Evolutionary conservation across 1,140 invertebrate genomes (phyloP).

Genomic region (Antheraea pernyi): DNA sequence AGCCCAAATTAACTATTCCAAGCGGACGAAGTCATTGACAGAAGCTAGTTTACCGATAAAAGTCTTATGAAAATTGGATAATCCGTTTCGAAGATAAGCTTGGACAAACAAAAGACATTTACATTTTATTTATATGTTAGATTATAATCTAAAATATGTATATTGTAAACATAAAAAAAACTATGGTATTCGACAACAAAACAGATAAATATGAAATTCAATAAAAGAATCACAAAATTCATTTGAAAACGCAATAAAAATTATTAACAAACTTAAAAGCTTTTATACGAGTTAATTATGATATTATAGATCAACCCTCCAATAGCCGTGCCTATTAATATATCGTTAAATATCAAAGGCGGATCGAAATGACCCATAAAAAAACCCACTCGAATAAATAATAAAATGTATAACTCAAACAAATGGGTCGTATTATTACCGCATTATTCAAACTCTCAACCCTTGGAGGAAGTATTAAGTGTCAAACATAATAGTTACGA

Average conservation of each 20-base stretch:
- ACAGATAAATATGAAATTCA: neutral
- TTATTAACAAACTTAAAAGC: neutral
- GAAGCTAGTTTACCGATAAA: too few relatives aligned
- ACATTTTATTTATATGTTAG: too few relatives aligned
- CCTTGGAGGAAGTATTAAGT: slow-evolving; percentile 60
- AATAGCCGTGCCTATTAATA: slow-evolving; percentile 34
- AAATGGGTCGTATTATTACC: slow-evolving; percentile 39
- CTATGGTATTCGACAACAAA: too few relatives aligned
- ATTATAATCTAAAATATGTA: too few relatives aligned
- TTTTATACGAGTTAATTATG: slow-evolving; percentile 47
- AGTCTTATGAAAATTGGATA: too few relatives aligned
- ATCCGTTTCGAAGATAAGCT: too few relatives aligned
- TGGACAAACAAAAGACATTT: too few relatives aligned
- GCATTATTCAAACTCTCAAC: slow-evolving; percentile 52
- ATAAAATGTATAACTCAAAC: slow-evolving; percentile 47
- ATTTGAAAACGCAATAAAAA: neutral
- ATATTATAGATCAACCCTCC: slow-evolving; percentile 55
- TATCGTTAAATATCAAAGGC: slow-evolving; percentile 39
- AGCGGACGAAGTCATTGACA: too few relatives aligned
- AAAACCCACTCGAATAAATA: slow-evolving; percentile 30
- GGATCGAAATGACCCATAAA: slow-evolving; percentile 16
- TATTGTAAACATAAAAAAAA: too few relatives aligned
- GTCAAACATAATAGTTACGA: slow-evolving; percentile 62
- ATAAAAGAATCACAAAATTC: neutral
- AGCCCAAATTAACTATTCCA: too few relatives aligned